A percentile compares a stretch with the other conserved stretches of the same genome.
phyloP scores from a whole-genome alignment of 1,140 invertebrate species.

The Zeugodacus cucurbitae region DNA sequence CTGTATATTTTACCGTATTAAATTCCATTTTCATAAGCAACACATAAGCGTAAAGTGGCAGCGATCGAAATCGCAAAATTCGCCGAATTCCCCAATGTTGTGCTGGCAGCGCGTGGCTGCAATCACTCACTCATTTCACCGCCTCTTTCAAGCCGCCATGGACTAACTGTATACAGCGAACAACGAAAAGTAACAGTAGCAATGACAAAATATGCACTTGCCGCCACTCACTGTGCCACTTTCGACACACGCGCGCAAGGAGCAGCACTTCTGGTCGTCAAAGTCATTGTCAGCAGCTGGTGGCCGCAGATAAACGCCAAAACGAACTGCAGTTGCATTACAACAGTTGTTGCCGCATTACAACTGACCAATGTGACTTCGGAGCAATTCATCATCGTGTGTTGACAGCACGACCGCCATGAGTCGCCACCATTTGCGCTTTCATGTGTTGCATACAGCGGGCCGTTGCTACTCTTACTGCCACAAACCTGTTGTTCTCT shows the following conservation, averaged over 20 bases:
- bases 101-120: not conserved
- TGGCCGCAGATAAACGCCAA: not conserved
- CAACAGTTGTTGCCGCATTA: not conserved
- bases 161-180: not conserved
- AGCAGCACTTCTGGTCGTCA: not conserved
- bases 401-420: not conserved
- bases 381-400: not conserved
- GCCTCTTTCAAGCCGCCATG: not conserved
- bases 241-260: not conserved
- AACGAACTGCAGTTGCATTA: not conserved
- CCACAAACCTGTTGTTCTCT: not conserved
- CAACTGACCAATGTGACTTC: not conserved
- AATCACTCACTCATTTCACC: slow-evolving; percentile 3
- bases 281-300: not conserved
- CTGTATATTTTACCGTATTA: not conserved
- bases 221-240: not conserved
- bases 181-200: not conserved
- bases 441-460: not conserved
- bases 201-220: slow-evolving; percentile 17
- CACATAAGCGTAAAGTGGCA: not conserved
- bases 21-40: too few relatives aligned
- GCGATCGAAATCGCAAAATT: not conserved
- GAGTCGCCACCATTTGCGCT: not conserved
- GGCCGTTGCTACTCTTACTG: not conserved
- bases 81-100: not conserved